Percentiles rank a stretch among this genome's conserved stretches.
phyloP scores from a whole-genome alignment of 2,888 invertebrate genomes.

The Drosophila atroscutellata region DNA sequence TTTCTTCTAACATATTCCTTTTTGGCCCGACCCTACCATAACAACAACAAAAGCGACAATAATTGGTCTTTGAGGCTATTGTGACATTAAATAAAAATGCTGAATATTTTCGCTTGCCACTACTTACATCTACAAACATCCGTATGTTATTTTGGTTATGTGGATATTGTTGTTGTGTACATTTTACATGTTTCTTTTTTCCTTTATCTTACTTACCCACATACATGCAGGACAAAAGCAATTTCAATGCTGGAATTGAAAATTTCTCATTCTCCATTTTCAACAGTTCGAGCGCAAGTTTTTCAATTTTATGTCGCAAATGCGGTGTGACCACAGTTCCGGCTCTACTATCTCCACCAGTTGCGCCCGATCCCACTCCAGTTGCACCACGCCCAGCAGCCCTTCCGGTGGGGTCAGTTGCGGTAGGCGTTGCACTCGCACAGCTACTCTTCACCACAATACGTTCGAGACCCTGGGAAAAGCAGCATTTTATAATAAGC shows the following conservation, averaged over 20 bases:
- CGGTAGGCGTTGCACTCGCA: constrained; percentile 21
- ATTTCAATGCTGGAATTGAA: constrained; percentile 90
- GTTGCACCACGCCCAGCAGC: constrained; percentile 25
- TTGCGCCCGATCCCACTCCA: constrained; percentile 10
- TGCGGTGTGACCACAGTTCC: constrained; percentile 85
- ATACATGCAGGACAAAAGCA: constrained; percentile 92
- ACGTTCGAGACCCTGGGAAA: constrained; percentile 88
- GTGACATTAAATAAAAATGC: constrained; percentile 66
- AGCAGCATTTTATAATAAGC: constrained; percentile 12
- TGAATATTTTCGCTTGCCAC: constrained; percentile 51
- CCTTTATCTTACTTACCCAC: constrained; percentile 86
- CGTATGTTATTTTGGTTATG: constrained; percentile 25
- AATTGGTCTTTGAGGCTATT: constrained; percentile 21
- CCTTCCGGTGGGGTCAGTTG: constrained; percentile 33
- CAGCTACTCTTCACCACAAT: constrained; percentile 86
- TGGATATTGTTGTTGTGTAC: constrained; percentile 34
- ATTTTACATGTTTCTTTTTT: constrained; percentile 12
- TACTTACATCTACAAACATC: constrained; percentile 17
- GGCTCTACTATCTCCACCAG: constrained; percentile 29
- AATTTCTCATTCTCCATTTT: constrained; percentile 89
- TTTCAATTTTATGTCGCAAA: constrained; percentile 88
- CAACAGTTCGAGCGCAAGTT: constrained; percentile 89
- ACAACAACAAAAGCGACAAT: not conserved
- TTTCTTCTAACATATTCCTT: not conserved
- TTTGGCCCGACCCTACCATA: not conserved